Base-by-base conservation (phyloP, 2,888 invertebrate genomes). In the Eueremaeus valkanovi region DNA sequence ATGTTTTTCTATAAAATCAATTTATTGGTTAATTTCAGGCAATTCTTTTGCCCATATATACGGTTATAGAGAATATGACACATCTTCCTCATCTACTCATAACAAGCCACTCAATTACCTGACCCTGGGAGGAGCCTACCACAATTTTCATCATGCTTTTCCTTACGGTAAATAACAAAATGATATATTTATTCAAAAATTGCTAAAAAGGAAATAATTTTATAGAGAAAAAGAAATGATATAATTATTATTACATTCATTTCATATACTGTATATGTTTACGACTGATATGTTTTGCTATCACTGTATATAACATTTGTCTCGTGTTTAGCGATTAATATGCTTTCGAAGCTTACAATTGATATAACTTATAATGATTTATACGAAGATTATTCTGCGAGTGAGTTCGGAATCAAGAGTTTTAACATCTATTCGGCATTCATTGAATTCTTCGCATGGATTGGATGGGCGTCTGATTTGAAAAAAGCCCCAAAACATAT, bases 41-140 rank as follows among this genome's bases (percentile, higher is more conserved):
- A 70, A 70, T 70, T 70, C 70, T 21, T 70, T 70, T 9, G 70
- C 70, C 3, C 70, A 70, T 70, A 70, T 70, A 27, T 70, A 6
- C 9, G 70, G 70, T 16, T 45, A 42, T 27, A 24, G 13, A 27
- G 70, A 70, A 16, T 70, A 70, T 18, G 70, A 70, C 45, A 70
- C 24, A 9, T 42, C 42, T 11, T 70, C 42, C 24, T 9, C 70
- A 42, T 40, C 40, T 3, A 27, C 45, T 42, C 42, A 70, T 9
- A 70, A 70, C 21, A 70, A 70, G 45, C 24, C 70, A 27, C 42
- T 70, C 13, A 70, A 70, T 29, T 70, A 70, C 16, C n/a, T 70
- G 11, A 70, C 70, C 13, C 29, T 70, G 0, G 70, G 70, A 1
- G 70, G 70, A 18, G 42, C 70, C 2, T 70, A 70, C 45, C 70